phyloP scores from a whole-genome alignment of 2,113 vertebrate species.

The Nyctereutes procyonoides region DNA sequence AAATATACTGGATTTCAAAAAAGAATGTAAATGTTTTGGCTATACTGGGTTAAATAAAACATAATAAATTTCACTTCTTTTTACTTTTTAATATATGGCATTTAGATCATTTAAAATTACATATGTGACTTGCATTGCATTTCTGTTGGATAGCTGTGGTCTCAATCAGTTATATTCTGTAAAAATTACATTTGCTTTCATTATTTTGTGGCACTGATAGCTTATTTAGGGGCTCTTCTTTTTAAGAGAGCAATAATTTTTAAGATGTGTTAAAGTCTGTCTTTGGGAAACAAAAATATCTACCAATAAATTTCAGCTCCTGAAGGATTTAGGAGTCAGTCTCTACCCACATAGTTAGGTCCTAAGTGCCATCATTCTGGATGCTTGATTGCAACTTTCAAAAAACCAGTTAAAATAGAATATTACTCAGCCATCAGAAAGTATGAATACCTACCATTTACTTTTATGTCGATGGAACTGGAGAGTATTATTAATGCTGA shows the following conservation, averaged over 20 bases:
- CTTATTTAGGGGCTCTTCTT: neutral
- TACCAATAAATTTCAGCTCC: constrained; percentile 5
- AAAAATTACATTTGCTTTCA: constrained; percentile 23
- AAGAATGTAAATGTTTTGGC: neutral
- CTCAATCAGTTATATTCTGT: neutral
- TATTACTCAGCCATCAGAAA: too few relatives aligned
- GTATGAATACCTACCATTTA: too few relatives aligned
- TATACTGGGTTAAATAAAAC: constrained; percentile 19
- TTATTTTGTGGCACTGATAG: neutral
- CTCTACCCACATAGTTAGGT: neutral
- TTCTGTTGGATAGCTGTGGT: neutral
- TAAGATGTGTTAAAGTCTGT: constrained; percentile 16
- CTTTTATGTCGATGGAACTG: too few relatives aligned
- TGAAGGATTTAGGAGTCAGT: constrained; percentile 13
- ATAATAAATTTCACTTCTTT: neutral
- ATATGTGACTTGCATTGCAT: neutral
- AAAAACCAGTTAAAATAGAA: neutral
- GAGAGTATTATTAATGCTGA: too few relatives aligned
- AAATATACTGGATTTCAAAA: constrained; percentile 21
- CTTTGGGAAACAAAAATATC: neutral
- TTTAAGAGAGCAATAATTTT: neutral
- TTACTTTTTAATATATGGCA: constrained; percentile 30
- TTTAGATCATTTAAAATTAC: neutral
- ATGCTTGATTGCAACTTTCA: neutral
- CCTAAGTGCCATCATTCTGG: neutral